phyloP scores from a whole-genome alignment of 2,888 invertebrate genomes.

The Drosophila cognata region DNA sequence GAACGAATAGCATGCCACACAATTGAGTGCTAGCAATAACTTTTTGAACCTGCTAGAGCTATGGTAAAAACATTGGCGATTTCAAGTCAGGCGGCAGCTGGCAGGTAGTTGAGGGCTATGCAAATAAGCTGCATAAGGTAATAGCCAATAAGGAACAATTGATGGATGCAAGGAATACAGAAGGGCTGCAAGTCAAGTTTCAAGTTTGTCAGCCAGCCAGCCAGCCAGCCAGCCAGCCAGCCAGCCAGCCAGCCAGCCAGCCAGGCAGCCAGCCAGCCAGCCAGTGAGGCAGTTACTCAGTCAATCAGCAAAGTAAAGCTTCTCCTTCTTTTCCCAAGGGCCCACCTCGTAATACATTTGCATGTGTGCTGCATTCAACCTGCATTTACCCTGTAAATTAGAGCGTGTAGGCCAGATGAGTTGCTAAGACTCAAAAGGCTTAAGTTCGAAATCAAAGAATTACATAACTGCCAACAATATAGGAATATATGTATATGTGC shows the following conservation, averaged over 20 bases:
- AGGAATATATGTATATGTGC: too few species aligned
- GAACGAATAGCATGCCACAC: constrained; percentile 1
- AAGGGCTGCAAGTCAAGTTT: constrained; percentile 21
- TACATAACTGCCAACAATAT: too few species aligned
- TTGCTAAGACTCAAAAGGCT: background rate
- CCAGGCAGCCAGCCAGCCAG: background rate
- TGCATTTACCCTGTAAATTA: constrained; percentile 5
- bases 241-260: background rate
- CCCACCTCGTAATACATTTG: background rate
- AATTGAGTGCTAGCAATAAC: constrained; percentile 7
- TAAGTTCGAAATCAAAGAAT: too few species aligned
- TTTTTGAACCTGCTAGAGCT: background rate
- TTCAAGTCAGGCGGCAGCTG: constrained; percentile 6
- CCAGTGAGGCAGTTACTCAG: background rate
- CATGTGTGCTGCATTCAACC: constrained; percentile 18
- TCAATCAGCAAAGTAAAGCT: constrained; percentile 1
- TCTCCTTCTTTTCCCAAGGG: background rate
- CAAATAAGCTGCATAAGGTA: constrained; percentile 16
- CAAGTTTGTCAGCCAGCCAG: constrained; percentile 12
- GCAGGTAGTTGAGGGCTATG: background rate
- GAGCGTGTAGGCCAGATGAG: background rate
- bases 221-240: background rate
- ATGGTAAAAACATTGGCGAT: constrained; percentile 8
- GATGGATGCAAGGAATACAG: constrained; percentile 12
- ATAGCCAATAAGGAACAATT: constrained; percentile 32